Conservation (phyloP, 2,797 vertebrate species). For the Pelochelys cantorii region DNA sequence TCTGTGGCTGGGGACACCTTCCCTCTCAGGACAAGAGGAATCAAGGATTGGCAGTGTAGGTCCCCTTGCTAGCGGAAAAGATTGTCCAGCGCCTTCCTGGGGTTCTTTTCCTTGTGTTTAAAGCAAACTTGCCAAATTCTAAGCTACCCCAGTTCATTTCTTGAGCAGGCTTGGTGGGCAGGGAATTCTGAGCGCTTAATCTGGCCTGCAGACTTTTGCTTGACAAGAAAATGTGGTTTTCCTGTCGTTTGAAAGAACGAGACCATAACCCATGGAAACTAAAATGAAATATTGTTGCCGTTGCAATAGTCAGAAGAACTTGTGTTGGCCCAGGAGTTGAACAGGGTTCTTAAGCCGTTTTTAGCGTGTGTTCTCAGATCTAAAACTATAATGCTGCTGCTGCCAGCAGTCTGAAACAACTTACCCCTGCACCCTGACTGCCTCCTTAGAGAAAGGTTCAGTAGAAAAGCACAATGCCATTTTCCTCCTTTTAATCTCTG, state of each 20-base stretch:
- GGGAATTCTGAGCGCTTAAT: accelerated
- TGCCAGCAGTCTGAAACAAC: accelerated
- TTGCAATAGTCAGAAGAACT: neutral
- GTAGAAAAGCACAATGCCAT: neutral
- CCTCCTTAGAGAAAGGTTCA: neutral
- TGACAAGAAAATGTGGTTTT: constrained; percentile 63
- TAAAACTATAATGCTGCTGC: neutral
- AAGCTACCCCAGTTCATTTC: accelerated
- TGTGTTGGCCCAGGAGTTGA: neutral
- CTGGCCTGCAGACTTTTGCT: neutral
- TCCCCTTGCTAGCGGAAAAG: neutral
- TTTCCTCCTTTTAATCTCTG: neutral
- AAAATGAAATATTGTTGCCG: constrained; percentile 18
- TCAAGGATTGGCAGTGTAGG: neutral
- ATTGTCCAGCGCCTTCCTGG: neutral
- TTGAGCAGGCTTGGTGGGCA: accelerated
- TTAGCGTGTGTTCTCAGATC: neutral
- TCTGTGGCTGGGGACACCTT: neutral
- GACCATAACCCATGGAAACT: neutral
- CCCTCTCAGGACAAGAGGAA: neutral
- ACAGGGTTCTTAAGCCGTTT: constrained; percentile 27
- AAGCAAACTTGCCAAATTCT: neutral
- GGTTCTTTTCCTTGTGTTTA: neutral
- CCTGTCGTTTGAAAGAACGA: constrained; percentile 2
- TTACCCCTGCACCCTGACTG: accelerated